Evolutionary conservation across 30 jellyfish, hydroid and myxozoan genomes (phyloP), one percentile per base, ranked within the genome.

Genomic region (Mastigias papua): DNA sequence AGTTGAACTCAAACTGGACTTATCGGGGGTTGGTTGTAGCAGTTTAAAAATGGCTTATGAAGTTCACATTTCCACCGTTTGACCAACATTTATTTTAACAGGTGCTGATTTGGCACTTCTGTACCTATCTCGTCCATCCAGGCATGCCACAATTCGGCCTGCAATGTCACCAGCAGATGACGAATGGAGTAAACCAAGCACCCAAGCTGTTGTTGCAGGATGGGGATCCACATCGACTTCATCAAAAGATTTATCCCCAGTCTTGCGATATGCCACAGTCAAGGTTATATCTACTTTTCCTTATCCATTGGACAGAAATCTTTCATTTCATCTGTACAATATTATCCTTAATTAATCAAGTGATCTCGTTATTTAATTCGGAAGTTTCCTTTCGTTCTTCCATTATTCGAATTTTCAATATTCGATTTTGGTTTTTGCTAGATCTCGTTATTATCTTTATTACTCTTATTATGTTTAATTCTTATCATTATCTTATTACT

Each of bases 181-280:
- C 73, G 81, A 54, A 10, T 88, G 97, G 96, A 89, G 84, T 65
- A 73, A 57, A 31, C 91, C 93, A 34, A 84, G 90, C 20, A 50
- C 96, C 62, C 92, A 72, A 42, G 97, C 96, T 15, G 88, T 97
- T 7, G 98, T 94, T 28, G 98, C 98, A 19, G 98, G 98, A 27
- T 94, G 98, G 98, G 98, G 98, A 13, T 94, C 98, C n/a, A 94
- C 98, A 25, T 75, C 98, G 2, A 95, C 98, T 19, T 73, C 89
- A 31, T 80, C 97, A 19, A 94, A 94, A 60, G 97, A 88, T 35
- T 34, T 94, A 51, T 94, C 98, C 3, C 91, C 84, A 23, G 91
- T 89, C 27, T 66, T 94, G 69, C 70, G 96, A 34, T 87, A 89
- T 57, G 97, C 98, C 20, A 58, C 81, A 25, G 89, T 94, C 67